A percentile compares a stretch with the other conserved stretches of the same genome.
Conservation (phyloP, 2,113 vertebrate genomes). For the Camelus bactrianus region DNA sequence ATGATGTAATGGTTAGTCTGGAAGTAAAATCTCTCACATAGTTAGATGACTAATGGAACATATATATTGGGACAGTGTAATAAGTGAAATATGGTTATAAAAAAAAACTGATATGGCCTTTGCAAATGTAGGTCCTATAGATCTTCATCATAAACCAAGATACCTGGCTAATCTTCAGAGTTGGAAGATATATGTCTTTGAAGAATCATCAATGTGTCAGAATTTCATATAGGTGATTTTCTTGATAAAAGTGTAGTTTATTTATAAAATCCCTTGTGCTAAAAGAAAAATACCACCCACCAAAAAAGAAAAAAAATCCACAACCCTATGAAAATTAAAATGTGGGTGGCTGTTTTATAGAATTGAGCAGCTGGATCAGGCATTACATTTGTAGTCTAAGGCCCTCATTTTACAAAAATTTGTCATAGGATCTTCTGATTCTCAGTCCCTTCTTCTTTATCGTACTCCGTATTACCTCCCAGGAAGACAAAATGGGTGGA, state of each 20-base stretch:
- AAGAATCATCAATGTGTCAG: not conserved
- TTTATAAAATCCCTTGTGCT: not conserved
- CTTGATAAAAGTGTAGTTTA: conserved; percentile 48
- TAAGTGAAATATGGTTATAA: conserved; percentile 49
- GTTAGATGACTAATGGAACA: conserved; percentile 42
- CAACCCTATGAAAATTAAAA: not conserved
- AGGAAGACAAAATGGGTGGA: not conserved
- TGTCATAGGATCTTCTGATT: not conserved
- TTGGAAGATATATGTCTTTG: conserved; percentile 42
- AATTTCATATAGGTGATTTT: conserved; percentile 61
- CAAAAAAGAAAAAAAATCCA: not conserved
- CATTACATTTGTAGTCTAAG: not conserved
- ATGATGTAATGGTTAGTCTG: conserved; percentile 15
- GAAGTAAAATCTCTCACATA: conserved; percentile 51
- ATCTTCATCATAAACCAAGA: conserved; percentile 47
- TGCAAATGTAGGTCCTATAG: not conserved
- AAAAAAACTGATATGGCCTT: conserved; percentile 10
- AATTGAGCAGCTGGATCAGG: not conserved
- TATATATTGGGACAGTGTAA: not conserved
- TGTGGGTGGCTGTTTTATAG: not conserved
- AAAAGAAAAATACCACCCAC: not conserved
- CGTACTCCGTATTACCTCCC: not conserved
- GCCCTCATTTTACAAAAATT: not conserved
- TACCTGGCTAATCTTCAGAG: not conserved
- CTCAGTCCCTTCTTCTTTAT: not conserved